Percentiles rank a stretch among this genome's conserved stretches.
Conservation (phyloP, 2,888 invertebrate genomes). For the Andrena hattorfiana region DNA sequence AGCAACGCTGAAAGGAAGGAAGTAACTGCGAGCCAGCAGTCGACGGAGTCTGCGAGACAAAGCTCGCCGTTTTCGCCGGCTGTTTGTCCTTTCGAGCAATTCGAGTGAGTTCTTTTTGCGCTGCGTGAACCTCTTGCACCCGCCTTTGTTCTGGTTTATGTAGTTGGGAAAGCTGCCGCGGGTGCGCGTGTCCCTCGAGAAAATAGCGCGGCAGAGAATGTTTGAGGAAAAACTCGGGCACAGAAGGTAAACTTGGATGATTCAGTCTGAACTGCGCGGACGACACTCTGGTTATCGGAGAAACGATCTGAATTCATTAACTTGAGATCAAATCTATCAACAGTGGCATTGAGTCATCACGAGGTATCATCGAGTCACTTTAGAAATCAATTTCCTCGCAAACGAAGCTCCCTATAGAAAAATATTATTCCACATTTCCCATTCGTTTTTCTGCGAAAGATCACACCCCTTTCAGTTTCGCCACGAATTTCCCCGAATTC, state of each 20-base stretch:
- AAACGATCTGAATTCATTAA: not conserved
- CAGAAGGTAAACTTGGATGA: not conserved
- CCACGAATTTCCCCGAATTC: not conserved
- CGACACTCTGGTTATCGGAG: constrained; percentile 7
- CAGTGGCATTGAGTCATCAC: too few relatives aligned
- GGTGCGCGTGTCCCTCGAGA: constrained; percentile 12
- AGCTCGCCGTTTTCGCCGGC: constrained; percentile 36
- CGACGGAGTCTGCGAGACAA: constrained; percentile 33
- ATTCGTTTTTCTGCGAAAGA: not conserved
- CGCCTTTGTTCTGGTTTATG: constrained; percentile 26
- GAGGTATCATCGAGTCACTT: too few relatives aligned
- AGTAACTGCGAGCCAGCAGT: constrained; percentile 27
- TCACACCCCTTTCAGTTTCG: not conserved
- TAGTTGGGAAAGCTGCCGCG: constrained; percentile 10
- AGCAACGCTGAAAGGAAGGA: constrained; percentile 41
- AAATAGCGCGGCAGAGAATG: constrained; percentile 22
- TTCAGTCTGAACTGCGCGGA: not conserved
- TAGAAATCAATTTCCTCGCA: too few relatives aligned
- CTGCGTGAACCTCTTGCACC: constrained; percentile 35
- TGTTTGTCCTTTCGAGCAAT: constrained; percentile 48
- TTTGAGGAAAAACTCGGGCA: not conserved
- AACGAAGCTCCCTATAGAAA: too few relatives aligned
- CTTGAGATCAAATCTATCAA: not conserved
- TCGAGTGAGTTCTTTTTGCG: constrained; percentile 47
- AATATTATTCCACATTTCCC: too few relatives aligned